Conservation (phyloP, 2,888 invertebrate species). For the Ochropleura leucogaster region DNA sequence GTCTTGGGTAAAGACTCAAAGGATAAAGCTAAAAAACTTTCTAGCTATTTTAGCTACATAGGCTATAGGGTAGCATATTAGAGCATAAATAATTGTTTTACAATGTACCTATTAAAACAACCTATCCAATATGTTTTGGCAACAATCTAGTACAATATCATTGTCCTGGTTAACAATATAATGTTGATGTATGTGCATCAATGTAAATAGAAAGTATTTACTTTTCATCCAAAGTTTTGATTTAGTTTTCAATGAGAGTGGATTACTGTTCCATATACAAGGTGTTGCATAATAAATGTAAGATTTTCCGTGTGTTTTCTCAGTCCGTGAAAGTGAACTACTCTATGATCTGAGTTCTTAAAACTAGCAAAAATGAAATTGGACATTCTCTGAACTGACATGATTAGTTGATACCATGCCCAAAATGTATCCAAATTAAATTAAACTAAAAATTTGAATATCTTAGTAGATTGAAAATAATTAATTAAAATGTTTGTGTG, state of each 20-base stretch:
- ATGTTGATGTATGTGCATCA: constrained; percentile 17
- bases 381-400: no score
- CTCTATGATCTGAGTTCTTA: no score
- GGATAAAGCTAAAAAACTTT: no score
- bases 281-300: no score
- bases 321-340: no score
- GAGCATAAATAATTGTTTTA: constrained; percentile 30
- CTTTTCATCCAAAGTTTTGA: constrained; percentile 19
- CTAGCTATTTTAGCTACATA: not conserved
- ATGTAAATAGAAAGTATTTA: constrained; percentile 31
- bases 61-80: not conserved
- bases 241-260: constrained; percentile 4
- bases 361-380: no score
- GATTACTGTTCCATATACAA: not conserved
- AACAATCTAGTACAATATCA: constrained; percentile 46
- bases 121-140: constrained; percentile 51
- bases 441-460: no score
- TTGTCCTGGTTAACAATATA: constrained; percentile 50
- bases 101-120: constrained; percentile 32
- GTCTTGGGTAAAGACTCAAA: not conserved
- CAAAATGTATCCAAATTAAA: no score
- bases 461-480: no score
- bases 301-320: no score
- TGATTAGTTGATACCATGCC: no score
- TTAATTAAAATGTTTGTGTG: no score